A percentile compares a stretch with the other conserved stretches of the same genome.
Conservation (phyloP, 2,797 vertebrate species). For the Lerista edwardsae region DNA sequence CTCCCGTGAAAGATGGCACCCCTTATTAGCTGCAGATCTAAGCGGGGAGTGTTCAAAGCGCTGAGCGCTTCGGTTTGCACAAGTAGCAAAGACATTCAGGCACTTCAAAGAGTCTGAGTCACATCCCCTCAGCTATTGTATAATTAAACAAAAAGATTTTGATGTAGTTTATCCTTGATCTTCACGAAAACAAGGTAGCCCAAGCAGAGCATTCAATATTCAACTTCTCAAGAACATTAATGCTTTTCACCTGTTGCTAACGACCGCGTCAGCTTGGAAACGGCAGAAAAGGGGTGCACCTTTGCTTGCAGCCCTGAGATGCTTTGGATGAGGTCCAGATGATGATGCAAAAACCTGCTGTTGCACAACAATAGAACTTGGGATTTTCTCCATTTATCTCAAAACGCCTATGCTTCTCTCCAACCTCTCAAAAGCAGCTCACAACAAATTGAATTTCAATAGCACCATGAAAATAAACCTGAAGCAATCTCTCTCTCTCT, state of each 20-base stretch:
- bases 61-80: constrained; percentile 50
- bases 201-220: constrained; percentile 23
- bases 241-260: constrained; percentile 32
- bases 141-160: constrained; percentile 59
- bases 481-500: no score
- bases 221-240: constrained; percentile 7
- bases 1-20: constrained; percentile 52
- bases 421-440: no score
- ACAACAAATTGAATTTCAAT: no score
- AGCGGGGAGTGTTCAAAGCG: constrained; percentile 51
- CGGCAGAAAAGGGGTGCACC: neutral
- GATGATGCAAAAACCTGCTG: neutral
- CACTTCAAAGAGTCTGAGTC: constrained; percentile 64
- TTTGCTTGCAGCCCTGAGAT: neutral
- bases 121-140: constrained; percentile 58
- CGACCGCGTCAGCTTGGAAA: constrained; percentile 5
- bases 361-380: neutral
- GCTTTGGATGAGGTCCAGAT: neutral
- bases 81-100: constrained; percentile 58
- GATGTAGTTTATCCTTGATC: constrained; percentile 57
- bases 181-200: constrained; percentile 48
- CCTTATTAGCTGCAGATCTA: constrained; percentile 54
- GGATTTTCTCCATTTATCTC: neutral
- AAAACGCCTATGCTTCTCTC: no score
- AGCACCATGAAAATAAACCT: no score